A percentile compares a stretch with the other conserved stretches of the same genome.
phyloP scores from a whole-genome alignment of 2,797 vertebrate genomes.

The Rhynchotus rufescens region DNA sequence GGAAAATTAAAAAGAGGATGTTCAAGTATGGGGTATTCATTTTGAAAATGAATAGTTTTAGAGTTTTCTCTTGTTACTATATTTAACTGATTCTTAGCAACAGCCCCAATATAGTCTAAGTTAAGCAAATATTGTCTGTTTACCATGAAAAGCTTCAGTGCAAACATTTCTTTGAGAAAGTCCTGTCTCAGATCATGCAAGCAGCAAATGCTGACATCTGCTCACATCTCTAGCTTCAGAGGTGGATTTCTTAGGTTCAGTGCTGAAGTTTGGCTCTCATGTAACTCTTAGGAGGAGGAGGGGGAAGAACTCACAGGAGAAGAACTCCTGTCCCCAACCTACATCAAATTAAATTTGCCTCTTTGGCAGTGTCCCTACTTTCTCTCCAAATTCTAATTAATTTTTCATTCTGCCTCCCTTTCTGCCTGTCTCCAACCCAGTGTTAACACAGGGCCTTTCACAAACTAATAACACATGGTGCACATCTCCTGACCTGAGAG shows the following conservation, averaged over 20 bases:
- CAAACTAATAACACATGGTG: not conserved
- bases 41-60: not conserved
- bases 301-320: not conserved
- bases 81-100: not conserved
- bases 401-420: not conserved
- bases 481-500: not conserved
- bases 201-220: not conserved
- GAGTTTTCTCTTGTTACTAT: not conserved
- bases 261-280: not conserved
- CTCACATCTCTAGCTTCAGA: not conserved
- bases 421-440: not conserved
- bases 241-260: not conserved
- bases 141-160: not conserved
- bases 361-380: not conserved
- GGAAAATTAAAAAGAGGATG: not conserved
- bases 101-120: fast-evolving
- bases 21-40: not conserved
- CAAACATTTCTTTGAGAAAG: not conserved
- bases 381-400: not conserved
- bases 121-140: not conserved
- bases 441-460: not conserved
- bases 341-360: not conserved
- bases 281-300: fast-evolving
- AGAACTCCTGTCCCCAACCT: not conserved
- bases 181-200: not conserved